Evolutionary conservation across 2,113 vertebrate species (phyloP).

Genomic region (Scomber colias): DNA sequence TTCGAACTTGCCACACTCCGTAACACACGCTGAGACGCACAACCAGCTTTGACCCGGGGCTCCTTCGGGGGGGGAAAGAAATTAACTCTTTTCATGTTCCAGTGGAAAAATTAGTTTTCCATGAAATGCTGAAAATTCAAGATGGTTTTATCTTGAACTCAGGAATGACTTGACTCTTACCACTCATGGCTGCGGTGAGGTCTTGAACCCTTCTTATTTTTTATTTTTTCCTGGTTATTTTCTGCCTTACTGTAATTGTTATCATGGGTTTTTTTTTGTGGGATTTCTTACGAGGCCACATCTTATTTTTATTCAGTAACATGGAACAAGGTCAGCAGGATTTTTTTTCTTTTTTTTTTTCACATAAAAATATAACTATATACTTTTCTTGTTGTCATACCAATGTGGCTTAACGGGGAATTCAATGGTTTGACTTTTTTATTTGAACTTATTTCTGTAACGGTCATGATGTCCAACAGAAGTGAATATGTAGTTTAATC

Average conservation of each 20-base stretch:
- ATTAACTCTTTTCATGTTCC: neutral
- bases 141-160: conserved; percentile 12
- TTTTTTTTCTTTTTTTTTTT: neutral
- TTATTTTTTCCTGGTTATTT: conserved; percentile 1
- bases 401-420: neutral
- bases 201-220: neutral
- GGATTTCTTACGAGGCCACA: neutral
- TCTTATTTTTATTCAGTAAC: conserved; percentile 1
- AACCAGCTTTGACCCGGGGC: conserved; percentile 23
- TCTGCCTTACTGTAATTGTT: neutral
- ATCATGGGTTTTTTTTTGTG: neutral
- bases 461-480: neutral
- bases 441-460: neutral
- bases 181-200: conserved; percentile 5
- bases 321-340: neutral
- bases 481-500: neutral
- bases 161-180: neutral
- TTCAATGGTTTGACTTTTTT: neutral
- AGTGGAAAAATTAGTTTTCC: conserved; percentile 9
- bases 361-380: neutral
- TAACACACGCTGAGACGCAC: conserved; percentile 59
- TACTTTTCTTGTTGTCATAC: conserved; percentile 14
- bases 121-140: neutral
- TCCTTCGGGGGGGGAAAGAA: neutral
- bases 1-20: conserved; percentile 30